A percentile compares a stretch with the other conserved stretches of the same genome.
Conservation (phyloP, 1,140 invertebrate genomes). For the Bilobella aurantiaca region DNA sequence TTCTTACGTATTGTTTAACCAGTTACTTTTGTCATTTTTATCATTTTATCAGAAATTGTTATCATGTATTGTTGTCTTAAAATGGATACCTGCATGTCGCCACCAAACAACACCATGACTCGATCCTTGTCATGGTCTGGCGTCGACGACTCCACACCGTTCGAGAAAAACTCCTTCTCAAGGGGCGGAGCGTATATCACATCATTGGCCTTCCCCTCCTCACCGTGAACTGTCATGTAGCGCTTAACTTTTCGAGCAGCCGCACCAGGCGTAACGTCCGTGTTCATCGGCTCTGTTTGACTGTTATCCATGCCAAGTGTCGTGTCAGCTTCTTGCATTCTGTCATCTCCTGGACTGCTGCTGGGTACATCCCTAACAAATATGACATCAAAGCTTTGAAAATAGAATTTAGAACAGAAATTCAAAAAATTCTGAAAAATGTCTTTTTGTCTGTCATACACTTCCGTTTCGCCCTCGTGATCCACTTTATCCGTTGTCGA, state of each 20-base stretch:
- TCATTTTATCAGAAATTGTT: no score
- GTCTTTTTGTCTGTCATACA: no score
- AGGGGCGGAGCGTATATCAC: slow-evolving; percentile 13
- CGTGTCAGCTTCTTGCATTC: neutral
- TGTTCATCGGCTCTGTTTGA: neutral
- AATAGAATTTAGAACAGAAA: neutral
- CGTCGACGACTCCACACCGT: slow-evolving; percentile 1
- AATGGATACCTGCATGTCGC: slow-evolving; percentile 64
- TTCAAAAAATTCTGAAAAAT: neutral
- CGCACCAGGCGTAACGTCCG: neutral
- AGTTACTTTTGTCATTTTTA: no score
- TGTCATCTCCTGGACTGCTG: neutral
- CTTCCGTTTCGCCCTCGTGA: neutral
- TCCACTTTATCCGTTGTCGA: neutral
- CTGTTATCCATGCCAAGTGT: no score
- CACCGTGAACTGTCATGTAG: neutral
- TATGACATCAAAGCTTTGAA: neutral
- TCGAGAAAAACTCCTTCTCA: neutral
- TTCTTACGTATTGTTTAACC: no score
- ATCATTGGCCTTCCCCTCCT: slow-evolving; percentile 4
- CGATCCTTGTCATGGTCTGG: slow-evolving; percentile 31
- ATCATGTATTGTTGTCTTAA: slow-evolving; percentile 4
- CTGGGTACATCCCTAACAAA: neutral
- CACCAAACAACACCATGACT: slow-evolving; percentile 67
- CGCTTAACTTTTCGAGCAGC: neutral